Percentiles rank a stretch among this genome's conserved stretches.
These are phyloP conservation scores for Brotula barbata DNA, from an alignment of 2,797 vertebrate species.

Conservation along the genomic window DNA sequence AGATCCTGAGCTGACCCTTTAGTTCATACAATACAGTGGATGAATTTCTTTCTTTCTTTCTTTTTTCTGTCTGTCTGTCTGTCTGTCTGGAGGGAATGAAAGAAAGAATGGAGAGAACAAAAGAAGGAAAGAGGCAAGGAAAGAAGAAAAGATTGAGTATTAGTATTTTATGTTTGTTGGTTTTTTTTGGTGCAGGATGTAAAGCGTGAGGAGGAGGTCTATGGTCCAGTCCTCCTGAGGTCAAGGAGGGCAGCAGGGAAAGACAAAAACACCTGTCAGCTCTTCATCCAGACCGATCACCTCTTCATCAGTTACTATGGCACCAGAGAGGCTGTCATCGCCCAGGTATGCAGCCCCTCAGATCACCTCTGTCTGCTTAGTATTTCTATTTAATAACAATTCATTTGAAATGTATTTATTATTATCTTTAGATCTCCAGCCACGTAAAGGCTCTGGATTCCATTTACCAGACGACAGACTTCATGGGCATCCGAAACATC, in stretches of 20 bases:
- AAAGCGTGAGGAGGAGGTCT: conserved; percentile 41
- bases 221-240: conserved; percentile 86
- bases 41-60: too few relatives aligned
- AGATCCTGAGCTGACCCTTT: too few relatives aligned
- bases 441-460: conserved; percentile 96
- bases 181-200: conserved; percentile 50
- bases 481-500: conserved; percentile 94
- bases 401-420: too few relatives aligned
- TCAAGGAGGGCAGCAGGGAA: conserved; percentile 86
- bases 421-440: conserved; percentile 88
- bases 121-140: too few relatives aligned
- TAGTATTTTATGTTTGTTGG: too few relatives aligned
- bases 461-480: conserved; percentile 95
- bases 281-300: conserved; percentile 97
- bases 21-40: too few relatives aligned
- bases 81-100: too few relatives aligned
- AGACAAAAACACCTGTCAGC: conserved; percentile 93
- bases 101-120: too few relatives aligned
- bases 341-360: conserved; percentile 82
- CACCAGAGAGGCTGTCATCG: conserved; percentile 91
- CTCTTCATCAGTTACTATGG: conserved; percentile 88
- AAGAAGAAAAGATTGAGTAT: too few relatives aligned
- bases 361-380: neutral
- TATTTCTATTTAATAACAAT: too few relatives aligned
- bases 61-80: too few relatives aligned